Base-by-base conservation (phyloP, 2,888 invertebrate genomes). In the Calameuta pallipes region DNA sequence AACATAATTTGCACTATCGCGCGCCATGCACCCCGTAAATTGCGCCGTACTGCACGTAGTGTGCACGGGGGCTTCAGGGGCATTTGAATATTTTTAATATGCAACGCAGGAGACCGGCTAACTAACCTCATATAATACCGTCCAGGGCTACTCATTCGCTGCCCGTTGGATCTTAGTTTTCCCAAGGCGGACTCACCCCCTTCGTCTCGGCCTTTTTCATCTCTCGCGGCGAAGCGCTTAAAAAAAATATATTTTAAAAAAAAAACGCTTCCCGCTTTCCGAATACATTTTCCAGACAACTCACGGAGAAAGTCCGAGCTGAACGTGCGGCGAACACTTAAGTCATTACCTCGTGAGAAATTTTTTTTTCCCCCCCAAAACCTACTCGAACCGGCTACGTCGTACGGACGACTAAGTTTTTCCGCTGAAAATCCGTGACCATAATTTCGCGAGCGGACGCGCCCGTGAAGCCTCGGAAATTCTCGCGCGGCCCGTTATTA, bases 61-160 rank as follows among this genome's bases (percentile, higher is more conserved):
- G n/a, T 33, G 71, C 31, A 31, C 71, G 30, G 23, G 31, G 30
- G n/a, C 75, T 41, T 31, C 75, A 30, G 31, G 33, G 15, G 41
- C 86, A 90, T 90, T 90, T 87, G 88, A 90, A 89, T 90, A 88
- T 88, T 90, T 90, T 90, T 90, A 89, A 90, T 89, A 90, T 89
- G 90, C 90, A 86, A 83, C 87, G 85, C 88, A 85, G 87, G 86
- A 83, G 85, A 81, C 81, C 81, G 84, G 83, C 88, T 89, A 90
- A 90, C 89, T 89, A 89, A 88, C 87, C 87, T 87, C 87, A 84
- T 87, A 86, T 86, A 88, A 86, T 84, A 88, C 78, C 80, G 73
- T 77, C 34, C 79, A 77, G 80, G 81, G 37, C 77, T 31, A 35
- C 75, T 31, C 76, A 23, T 56, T 56, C 77, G 69, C 79, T 73